Conservation (phyloP, 2,888 invertebrate genomes). For the Synanthedon tipuliformis region DNA sequence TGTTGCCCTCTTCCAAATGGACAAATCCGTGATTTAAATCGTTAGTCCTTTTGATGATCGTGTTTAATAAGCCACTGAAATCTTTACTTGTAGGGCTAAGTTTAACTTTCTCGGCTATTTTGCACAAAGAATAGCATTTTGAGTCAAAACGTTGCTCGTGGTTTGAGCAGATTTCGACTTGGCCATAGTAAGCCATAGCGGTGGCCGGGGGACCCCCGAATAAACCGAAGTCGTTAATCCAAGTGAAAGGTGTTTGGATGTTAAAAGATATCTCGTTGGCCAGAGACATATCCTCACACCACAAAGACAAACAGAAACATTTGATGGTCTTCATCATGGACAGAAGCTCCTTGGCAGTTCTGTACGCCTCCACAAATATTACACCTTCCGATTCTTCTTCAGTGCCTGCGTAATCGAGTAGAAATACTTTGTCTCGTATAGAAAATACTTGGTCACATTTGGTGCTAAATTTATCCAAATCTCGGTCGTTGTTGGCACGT, state of each 20-base stretch:
- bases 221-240: background rate
- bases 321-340: slow-evolving; percentile 15
- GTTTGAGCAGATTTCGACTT: no score
- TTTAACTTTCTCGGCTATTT: no score
- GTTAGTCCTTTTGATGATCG: no score
- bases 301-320: slow-evolving; percentile 26
- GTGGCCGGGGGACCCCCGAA: background rate
- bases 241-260: background rate
- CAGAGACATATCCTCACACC: slow-evolving; percentile 30
- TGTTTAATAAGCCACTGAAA: no score
- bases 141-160: no score
- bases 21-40: background rate
- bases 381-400: slow-evolving; percentile 2
- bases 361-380: slow-evolving; percentile 29
- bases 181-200: no score
- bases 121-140: no score
- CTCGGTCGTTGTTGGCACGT: background rate
- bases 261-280: slow-evolving; percentile 30
- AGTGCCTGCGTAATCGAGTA: background rate
- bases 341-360: slow-evolving; percentile 37
- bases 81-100: no score
- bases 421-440: background rate
- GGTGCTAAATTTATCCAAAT: background rate
- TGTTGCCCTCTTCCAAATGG: background rate
- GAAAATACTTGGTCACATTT: background rate